These are phyloP conservation scores for Psilanteris sp. DNA, from an alignment of 1,140 invertebrate species.

Conservation along the genomic window DNA sequence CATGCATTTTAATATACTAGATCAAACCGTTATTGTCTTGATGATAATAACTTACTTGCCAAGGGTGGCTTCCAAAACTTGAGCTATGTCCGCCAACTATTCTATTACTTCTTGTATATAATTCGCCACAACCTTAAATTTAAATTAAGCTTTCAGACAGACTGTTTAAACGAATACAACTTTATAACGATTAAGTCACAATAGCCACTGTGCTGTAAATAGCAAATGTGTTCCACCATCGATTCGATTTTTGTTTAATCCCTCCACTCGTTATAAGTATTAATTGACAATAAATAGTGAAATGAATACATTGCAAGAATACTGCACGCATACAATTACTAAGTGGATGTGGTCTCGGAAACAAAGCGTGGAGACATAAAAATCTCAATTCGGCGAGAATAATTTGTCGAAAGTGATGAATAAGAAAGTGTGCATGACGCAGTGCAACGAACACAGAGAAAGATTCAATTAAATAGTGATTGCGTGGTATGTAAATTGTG, in stretches of 20 bases:
- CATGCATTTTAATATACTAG: no score
- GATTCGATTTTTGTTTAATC: slow-evolving; percentile 22
- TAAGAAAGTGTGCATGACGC: slow-evolving; percentile 51
- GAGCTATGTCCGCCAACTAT: slow-evolving; percentile 96
- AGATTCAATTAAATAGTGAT: slow-evolving; percentile 46
- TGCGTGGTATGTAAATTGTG: slow-evolving; percentile 55
- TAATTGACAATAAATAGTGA: no score
- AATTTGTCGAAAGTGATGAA: slow-evolving; percentile 56
- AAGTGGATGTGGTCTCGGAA: no score
- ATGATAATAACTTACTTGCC: slow-evolving; percentile 84
- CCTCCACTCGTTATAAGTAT: slow-evolving; percentile 17
- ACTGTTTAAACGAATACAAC: slow-evolving; percentile 5
- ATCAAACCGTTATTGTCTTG: no score
- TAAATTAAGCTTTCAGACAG: slow-evolving; percentile 27
- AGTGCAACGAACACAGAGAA: slow-evolving; percentile 49
- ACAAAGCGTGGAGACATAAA: slow-evolving; percentile 38
- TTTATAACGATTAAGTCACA: slow-evolving; percentile 24
- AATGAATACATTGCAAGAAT: no score
- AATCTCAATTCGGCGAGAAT: slow-evolving; percentile 12
- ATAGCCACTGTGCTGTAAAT: slow-evolving; percentile 42
- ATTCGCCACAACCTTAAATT: slow-evolving; percentile 89
- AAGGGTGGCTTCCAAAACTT: slow-evolving; percentile 94
- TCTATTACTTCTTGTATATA: slow-evolving; percentile 91
- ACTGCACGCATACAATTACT: no score
- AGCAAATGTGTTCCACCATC: slow-evolving; percentile 25